phyloP scores from a whole-genome alignment of 2,888 invertebrate genomes.

The Ormyrus labotus region DNA sequence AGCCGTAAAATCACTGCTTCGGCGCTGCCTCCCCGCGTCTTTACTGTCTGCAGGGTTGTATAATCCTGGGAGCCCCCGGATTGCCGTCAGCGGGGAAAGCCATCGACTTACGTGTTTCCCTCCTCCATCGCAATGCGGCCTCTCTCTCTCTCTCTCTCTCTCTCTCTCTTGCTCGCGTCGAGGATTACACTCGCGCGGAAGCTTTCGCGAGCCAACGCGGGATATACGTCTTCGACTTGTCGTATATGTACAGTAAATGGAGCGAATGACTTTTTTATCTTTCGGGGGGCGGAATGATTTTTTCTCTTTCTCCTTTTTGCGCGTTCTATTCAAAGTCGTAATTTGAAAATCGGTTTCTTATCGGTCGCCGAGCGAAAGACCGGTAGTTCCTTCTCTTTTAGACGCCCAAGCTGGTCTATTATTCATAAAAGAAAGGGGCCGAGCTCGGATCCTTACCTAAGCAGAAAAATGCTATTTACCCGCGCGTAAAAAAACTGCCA shows the following conservation, averaged over 20 bases:
- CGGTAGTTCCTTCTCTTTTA: conserved; percentile 10
- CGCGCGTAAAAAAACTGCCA: conserved; percentile 32
- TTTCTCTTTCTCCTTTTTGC: conserved; percentile 12
- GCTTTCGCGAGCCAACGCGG: neutral
- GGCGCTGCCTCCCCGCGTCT: conserved; percentile 28
- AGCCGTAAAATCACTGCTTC: conserved; percentile 34
- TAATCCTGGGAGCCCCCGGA: conserved; percentile 43
- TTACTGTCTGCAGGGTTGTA: conserved; percentile 54
- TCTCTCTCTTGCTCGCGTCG: conserved; percentile 2
- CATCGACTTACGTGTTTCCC: conserved; percentile 60
- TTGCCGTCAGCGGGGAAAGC: conserved; percentile 61
- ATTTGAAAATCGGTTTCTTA: conserved; percentile 53
- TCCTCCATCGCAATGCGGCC: conserved; percentile 38
- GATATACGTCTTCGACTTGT: neutral
- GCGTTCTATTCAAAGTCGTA: conserved; percentile 46
- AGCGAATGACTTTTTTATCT: conserved; percentile 41
- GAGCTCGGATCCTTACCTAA: conserved; percentile 37
- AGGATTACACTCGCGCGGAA: conserved; percentile 32
- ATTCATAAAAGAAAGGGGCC: conserved; percentile 34
- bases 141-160: no score
- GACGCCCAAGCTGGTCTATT: conserved; percentile 8
- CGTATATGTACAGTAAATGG: conserved; percentile 17
- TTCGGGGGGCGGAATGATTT: conserved; percentile 24
- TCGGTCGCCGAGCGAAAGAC: conserved; percentile 1
- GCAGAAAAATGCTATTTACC: conserved; percentile 50